Evolutionary conservation across 2,113 vertebrate genomes (phyloP).

Genomic region (Serinus canaria): DNA sequence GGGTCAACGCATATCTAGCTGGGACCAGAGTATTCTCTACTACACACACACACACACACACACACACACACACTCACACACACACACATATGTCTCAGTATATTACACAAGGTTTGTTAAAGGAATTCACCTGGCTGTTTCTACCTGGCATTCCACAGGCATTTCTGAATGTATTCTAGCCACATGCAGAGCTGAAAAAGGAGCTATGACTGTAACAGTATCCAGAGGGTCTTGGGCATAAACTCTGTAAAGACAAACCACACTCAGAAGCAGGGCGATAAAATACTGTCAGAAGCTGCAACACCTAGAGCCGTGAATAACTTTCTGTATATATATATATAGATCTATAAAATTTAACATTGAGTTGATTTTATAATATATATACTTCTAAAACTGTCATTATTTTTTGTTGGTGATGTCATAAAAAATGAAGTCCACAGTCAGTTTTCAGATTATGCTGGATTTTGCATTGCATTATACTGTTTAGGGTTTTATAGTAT

Average conservation of each 20-base stretch:
- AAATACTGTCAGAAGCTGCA: background rate
- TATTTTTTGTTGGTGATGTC: background rate
- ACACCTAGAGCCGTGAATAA: background rate
- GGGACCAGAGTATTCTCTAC: background rate
- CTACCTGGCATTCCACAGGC: background rate
- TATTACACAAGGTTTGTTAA: background rate
- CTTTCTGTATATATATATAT: background rate
- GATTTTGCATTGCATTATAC: background rate
- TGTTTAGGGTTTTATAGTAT: background rate
- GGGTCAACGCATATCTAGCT: background rate
- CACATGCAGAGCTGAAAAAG: background rate
- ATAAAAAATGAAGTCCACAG: background rate
- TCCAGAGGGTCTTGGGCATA: background rate
- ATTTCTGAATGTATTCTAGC: background rate
- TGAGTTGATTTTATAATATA: background rate
- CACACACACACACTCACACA: background rate
- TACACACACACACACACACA: background rate
- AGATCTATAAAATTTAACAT: background rate
- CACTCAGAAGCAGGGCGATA: background rate
- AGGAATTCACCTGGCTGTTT: background rate
- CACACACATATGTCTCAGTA: background rate
- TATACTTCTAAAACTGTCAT: background rate
- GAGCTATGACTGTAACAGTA: accelerated
- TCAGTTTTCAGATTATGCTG: background rate
- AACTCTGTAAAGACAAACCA: background rate